Evolutionary conservation across 1,140 invertebrate genomes (phyloP), one percentile per base, ranked within the genome.

Genomic region (Laodelphax striatellus): DNA sequence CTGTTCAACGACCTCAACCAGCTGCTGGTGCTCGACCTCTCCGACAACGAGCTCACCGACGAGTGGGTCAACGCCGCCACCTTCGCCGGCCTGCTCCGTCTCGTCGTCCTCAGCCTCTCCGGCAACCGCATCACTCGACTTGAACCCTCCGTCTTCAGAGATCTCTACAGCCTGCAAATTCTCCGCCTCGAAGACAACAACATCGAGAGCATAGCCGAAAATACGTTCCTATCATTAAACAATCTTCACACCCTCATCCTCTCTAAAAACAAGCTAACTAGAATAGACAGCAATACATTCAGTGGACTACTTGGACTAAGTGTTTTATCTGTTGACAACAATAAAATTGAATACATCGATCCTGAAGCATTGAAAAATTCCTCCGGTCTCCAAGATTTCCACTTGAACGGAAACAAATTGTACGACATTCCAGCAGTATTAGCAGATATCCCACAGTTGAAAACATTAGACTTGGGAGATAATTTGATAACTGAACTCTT

Each of bases 21-120:
- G 70, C 72, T 97, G 22, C 72, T 88, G 58, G 82, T 90, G 24
- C 75, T 97, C 9, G 90, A 96, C 71, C 73, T 94, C 62, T 88
- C 90, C 19, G 81, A 83, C 61, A 97, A 97, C 69, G 84, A 90
- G 70, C 75, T 97, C 28, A 88, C 87, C 34, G 82, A 82, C 46
- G 88, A 89, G 69, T 95, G 87, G 92, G 86, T 91, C 41, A 92
- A 90, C 69, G 82, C 85, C 1, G 89, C 87, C 5, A 93, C 90
- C 5, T 93, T 95, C 73, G 79, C 82, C 28, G 88, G 89, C 52
- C 76, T 94, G 5, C 84, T 88, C 61, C 79, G 88, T 50, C 77
- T 94, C 5, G 81, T 90, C 6, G 83, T 89, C 60, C 74, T 94
- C 42, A 88, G 93, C 72, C 75, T 94, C 11, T 90, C 89, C 4